Base-by-base conservation (phyloP, 2,888 invertebrate species). In the Prionchulus punctatus region DNA sequence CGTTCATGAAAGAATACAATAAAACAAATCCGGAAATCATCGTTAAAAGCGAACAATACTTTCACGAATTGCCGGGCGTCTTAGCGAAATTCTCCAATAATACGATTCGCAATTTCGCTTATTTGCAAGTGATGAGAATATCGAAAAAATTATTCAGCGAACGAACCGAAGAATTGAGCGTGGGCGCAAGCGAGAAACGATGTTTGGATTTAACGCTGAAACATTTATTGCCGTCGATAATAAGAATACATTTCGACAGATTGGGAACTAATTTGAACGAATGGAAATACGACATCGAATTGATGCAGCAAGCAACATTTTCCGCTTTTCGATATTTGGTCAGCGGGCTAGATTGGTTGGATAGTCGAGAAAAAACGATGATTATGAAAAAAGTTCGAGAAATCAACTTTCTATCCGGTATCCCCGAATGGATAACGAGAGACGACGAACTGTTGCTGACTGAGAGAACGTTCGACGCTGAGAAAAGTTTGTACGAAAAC, bases 381-480 rank as follows among this genome's bases (percentile, higher is more conserved):
- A n/a, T 45, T 12, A 45, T 45, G 18, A 45, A 45, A 23, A 45
- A 45, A 45, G 45, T 23, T 23, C 12, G 23, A n/a, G 18, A 23
- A 12, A n/a, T 45, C 12, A 12, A 45, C 4, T 45, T 45, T 45
- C 23, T n/a, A 7, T 23, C 45, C 45, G 45, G 45, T 45, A n/a
- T 45, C 4, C 45, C 45, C 45, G 45, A 45, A n/a, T 45, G 45
- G 45, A 12, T 45, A 23, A n/a, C 45, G n/a, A n/a, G n/a, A n/a
- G n/a, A n/a, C 12, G 45, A 45, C 23, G 45, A 45, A n/a, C 23
- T 12, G 45, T 23, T 7, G 4, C 4, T 45, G 23, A 23, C 12
- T 23, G 45, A 45, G 23, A 45, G 7, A 45, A 45, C 18, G 18
- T 23, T 23, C 12, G 4, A 4, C 12, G 45, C 23, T 4, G 18